Conservation (phyloP, 1,140 invertebrate species). For the Brachionus rotundiformis region DNA sequence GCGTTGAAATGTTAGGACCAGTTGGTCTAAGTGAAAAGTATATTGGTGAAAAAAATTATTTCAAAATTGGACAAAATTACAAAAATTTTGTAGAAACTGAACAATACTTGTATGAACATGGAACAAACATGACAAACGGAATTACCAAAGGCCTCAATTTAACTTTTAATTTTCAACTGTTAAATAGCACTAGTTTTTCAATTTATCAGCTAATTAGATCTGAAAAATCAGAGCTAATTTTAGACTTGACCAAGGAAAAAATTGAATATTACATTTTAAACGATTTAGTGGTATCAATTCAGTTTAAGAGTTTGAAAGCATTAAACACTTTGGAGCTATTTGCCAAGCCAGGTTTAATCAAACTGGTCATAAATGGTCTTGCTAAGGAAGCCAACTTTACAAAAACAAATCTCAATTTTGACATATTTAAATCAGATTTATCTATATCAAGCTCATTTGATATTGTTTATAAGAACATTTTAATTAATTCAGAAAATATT, state of each 20-base stretch:
- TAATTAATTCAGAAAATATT: neutral
- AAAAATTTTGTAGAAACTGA: neutral
- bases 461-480: neutral
- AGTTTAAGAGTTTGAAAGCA: neutral
- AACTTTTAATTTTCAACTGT: neutral
- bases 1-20: neutral
- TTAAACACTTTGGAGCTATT: neutral
- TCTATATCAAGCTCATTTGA: neutral
- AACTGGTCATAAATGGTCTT: neutral
- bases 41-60: neutral
- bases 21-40: neutral
- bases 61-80: neutral
- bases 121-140: neutral
- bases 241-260: neutral
- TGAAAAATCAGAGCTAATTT: neutral
- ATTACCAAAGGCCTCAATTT: constrained; percentile 23
- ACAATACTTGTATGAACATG: neutral
- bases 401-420: neutral
- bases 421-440: constrained; percentile 5
- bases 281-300: neutral
- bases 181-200: neutral
- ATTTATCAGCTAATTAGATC: neutral
- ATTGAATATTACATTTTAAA: constrained; percentile 1
- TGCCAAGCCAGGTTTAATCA: constrained; percentile 4
- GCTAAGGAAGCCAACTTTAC: neutral